Evolutionary conservation across 2,113 vertebrate genomes (phyloP).

Genomic region (Craseonycteris thonglongyai): DNA sequence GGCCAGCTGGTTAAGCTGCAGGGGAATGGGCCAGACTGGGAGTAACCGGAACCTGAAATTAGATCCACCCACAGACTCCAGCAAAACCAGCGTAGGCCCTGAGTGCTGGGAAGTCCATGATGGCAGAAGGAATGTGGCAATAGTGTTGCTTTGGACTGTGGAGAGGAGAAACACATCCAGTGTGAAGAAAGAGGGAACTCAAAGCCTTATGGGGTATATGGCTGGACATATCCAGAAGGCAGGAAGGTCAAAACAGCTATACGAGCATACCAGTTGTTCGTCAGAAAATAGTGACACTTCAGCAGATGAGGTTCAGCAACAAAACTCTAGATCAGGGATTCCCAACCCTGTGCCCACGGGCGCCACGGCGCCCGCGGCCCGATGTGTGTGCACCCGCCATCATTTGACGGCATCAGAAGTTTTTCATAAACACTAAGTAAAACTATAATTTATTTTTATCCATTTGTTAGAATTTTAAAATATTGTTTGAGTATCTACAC

Average conservation of each 20-base stretch:
- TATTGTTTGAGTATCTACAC: too few relatives aligned
- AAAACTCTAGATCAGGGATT: too few relatives aligned
- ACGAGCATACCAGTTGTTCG: background rate
- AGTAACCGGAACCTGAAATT: background rate
- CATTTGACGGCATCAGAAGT: too few relatives aligned
- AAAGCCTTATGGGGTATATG: accelerated
- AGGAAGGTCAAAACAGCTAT: background rate
- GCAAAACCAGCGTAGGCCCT: background rate
- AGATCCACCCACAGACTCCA: background rate
- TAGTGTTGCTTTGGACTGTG: too few relatives aligned
- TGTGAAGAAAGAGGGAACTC: too few relatives aligned
- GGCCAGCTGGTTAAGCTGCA: background rate
- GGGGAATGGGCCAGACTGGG: background rate
- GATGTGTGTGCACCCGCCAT: too few relatives aligned
- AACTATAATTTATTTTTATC: too few relatives aligned
- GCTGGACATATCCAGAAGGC: background rate
- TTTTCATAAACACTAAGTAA: too few relatives aligned
- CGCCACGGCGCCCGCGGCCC: too few relatives aligned
- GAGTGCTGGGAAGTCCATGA: background rate
- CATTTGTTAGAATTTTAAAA: too few relatives aligned
- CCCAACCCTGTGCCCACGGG: too few relatives aligned
- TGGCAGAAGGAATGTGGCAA: too few relatives aligned
- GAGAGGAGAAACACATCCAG: background rate
- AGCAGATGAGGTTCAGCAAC: background rate
- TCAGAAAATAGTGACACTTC: background rate